Conservation (phyloP, 2,888 invertebrate species). For the Onchidella celtica region DNA sequence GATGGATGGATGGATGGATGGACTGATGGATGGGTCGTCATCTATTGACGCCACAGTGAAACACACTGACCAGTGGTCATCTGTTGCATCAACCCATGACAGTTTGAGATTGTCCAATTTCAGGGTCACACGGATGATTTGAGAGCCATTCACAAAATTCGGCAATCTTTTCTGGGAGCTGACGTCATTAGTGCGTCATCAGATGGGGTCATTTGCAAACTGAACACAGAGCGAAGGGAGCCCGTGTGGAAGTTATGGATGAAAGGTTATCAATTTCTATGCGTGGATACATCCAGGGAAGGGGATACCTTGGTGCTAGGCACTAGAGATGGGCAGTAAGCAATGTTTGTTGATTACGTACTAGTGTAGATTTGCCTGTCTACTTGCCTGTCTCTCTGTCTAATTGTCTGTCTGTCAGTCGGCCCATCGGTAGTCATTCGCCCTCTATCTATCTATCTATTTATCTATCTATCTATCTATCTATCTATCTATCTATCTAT, state of each 20-base stretch:
- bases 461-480: not conserved
- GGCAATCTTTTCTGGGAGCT: constrained; percentile 53
- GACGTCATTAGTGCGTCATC: constrained; percentile 72
- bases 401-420: not conserved
- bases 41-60: no score
- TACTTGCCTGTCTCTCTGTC: no score
- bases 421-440: no score
- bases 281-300: constrained; percentile 61
- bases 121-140: constrained; percentile 77
- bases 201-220: constrained; percentile 75
- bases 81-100: no score
- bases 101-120: no score
- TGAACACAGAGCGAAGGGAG: constrained; percentile 60
- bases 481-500: not conserved
- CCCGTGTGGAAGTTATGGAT: constrained; percentile 71
- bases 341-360: constrained; percentile 2
- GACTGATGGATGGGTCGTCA: no score
- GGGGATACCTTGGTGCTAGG: constrained; percentile 65
- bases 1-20: no score
- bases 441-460: not conserved
- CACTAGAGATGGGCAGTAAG: constrained; percentile 72
- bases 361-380: not conserved
- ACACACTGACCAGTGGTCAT: no score
- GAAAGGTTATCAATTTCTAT: constrained; percentile 69
- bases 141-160: constrained; percentile 61